Base-by-base conservation (phyloP, 2,888 invertebrate genomes). In the Microctonus aethiopoides region DNA sequence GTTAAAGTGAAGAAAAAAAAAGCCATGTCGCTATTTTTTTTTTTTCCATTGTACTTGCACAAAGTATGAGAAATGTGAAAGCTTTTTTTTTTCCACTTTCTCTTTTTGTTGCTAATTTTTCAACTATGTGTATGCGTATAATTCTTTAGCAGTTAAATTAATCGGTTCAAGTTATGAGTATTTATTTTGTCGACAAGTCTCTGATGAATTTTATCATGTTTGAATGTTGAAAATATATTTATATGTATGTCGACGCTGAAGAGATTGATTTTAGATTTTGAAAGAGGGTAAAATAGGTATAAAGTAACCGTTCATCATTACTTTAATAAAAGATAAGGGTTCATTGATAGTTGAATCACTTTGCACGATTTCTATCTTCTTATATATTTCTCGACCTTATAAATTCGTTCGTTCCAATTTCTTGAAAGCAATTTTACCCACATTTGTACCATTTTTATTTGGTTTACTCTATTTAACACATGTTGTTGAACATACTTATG, bases 401-500 rank as follows among this genome's bases (percentile, higher is more conserved):
- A 46, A 46, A 46, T 46, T 16, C n/a, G 16, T 20, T 46, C 9
- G 5, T 7, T 46, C 46, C 46, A 46, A 46, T 46, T 16, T 46
- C 46, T 46, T 16, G 46, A 46, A 16, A 46, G 7, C 46, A 46
- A 7, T 46, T 46, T 46, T 16, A n/a, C 46, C 16, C 46, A 9
- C 16, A 46, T 46, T 46, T 46, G 46, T 46, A n/a, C 16, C 46
- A 46, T 16, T 46, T n/a, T 16, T 16, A 46, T n/a, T 46, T n/a
- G 16, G 46, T 46, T 46, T 16, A 46, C 16, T 46, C 9, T 7
- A 2, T 3, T n/a, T 46, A 46, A 46, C 46, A n/a, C 16, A 20
- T 16, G 46, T 46, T 16, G 16, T 46, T 46, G 46, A 46, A 16
- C n/a, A n/a, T 16, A n/a, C 20, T 41, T 56, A 65, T 60, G 61